Evolutionary conservation across 1,140 invertebrate species (phyloP).

Genomic region (Trichomalopsis sarcophagae): DNA sequence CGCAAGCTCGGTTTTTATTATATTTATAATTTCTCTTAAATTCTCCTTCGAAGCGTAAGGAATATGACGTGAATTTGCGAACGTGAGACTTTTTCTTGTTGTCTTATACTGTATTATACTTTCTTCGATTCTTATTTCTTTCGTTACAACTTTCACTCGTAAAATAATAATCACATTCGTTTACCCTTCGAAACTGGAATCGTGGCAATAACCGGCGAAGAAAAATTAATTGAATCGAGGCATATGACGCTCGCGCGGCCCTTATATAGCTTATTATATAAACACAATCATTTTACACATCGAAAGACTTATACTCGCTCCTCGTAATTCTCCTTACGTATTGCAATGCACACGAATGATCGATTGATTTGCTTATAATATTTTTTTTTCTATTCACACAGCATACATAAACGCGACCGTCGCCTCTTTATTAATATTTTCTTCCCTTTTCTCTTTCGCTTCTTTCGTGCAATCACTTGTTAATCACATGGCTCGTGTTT

Average conservation of each 20-base stretch:
- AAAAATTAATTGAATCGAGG: constrained; percentile 47
- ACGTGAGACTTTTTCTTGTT: background rate
- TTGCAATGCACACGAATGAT: constrained; percentile 29
- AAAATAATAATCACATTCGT: constrained; percentile 17
- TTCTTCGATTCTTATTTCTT: background rate
- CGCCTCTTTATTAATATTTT: background rate
- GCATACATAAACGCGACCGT: background rate
- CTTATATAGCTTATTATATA: background rate
- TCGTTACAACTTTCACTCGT: background rate
- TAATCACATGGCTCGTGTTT: constrained; percentile 18
- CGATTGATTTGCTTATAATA: background rate
- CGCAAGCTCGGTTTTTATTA: constrained; percentile 31
- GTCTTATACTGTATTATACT: constrained; percentile 1
- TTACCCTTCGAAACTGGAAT: background rate
- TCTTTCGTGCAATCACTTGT: background rate
- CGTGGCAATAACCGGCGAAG: background rate
- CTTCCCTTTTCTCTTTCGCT: background rate
- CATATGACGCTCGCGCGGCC: background rate
- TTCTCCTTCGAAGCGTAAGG: constrained; percentile 3
- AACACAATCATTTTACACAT: constrained; percentile 13
- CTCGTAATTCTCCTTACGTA: background rate
- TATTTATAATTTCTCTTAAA: background rate
- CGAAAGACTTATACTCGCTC: background rate
- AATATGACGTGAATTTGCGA: constrained; percentile 10
- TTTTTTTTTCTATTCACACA: background rate